phyloP scores from a whole-genome alignment of 2,113 vertebrate genomes.

The Crotalus helleri region DNA sequence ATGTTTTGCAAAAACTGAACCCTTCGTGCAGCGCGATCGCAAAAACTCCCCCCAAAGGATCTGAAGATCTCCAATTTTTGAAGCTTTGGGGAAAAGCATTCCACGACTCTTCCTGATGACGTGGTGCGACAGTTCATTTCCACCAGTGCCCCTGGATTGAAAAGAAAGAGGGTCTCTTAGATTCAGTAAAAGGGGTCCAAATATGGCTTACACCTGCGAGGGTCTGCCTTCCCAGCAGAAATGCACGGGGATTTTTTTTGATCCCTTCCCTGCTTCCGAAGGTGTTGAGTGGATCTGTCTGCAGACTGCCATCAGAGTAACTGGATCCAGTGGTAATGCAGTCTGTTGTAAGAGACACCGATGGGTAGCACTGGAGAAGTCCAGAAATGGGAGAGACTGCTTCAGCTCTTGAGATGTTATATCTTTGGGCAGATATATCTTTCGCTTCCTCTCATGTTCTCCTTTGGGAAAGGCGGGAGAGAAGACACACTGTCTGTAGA shows the following conservation, averaged over 20 bases:
- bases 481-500: no score
- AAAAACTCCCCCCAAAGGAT: background rate
- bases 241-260: background rate
- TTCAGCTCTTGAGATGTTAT: background rate
- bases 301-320: background rate
- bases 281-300: constrained; percentile 31
- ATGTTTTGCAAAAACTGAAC: background rate
- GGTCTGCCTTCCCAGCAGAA: background rate
- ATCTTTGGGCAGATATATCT: background rate
- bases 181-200: no score
- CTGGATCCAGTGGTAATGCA: background rate
- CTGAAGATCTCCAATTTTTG: background rate
- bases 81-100: background rate
- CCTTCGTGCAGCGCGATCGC: background rate
- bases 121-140: background rate
- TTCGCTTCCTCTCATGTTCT: background rate
- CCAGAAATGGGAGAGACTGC: background rate
- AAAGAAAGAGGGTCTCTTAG: no score
- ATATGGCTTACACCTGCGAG: rapidly evolving
- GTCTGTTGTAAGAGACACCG: constrained; percentile 19
- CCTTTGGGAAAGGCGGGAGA: no score
- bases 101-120: background rate
- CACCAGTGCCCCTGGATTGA: background rate
- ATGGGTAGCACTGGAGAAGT: background rate
- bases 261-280: constrained; percentile 21